Evolutionary conservation across 1,140 invertebrate species (phyloP), one percentile per base, ranked within the genome.

Genomic region (Brachionus plicatilis): DNA sequence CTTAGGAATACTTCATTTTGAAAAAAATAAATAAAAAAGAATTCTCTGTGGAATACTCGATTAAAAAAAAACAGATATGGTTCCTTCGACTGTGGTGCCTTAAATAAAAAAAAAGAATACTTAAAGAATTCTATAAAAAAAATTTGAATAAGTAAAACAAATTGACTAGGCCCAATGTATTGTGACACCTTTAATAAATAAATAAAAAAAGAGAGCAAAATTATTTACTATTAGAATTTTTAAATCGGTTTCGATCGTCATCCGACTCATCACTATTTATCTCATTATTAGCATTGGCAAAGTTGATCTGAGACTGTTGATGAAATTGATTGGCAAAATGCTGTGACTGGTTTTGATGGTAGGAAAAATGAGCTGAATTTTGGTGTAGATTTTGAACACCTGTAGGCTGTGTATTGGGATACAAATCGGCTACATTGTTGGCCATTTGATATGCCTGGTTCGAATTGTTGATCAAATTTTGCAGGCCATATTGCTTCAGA

Each of bases 251-350:
- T 76, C 45, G 14, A 27, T 76, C 72, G 20, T 76, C 72, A 50
- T 76, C 72, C 8, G 72, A 50, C 20, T 76, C 72, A 29, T 76
- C 72, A 50, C 72, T 76, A 50, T 76, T 76, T 2, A 47, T 76
- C 12, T 76, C 45, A 50, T 76, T 76, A 2, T 20, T 29, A 27
- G 9, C 7, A 76, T 20, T 29, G n/a, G 20, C 7, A 76, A 76
- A 76, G 27, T 50, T 24, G 5, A 76, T 75, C 41, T 14, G n/a
- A 2, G 33, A 14, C 41, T 29, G 45, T 12, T 76, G 72, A 14
- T 72, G 68, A 72, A 20, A 43, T n/a, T 72, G 68, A 47, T 72
- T 72, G 8, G 29, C 14, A 72, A 68, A 29, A 75, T 43, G 43
- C 50, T 17, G 43, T 17, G 43, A 47, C 24, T 76, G 72, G 27